A percentile compares a stretch with the other conserved stretches of the same genome.
Evolutionary conservation across 2,113 vertebrate species (phyloP).

Genomic region (Spheniscus mendiculus): DNA sequence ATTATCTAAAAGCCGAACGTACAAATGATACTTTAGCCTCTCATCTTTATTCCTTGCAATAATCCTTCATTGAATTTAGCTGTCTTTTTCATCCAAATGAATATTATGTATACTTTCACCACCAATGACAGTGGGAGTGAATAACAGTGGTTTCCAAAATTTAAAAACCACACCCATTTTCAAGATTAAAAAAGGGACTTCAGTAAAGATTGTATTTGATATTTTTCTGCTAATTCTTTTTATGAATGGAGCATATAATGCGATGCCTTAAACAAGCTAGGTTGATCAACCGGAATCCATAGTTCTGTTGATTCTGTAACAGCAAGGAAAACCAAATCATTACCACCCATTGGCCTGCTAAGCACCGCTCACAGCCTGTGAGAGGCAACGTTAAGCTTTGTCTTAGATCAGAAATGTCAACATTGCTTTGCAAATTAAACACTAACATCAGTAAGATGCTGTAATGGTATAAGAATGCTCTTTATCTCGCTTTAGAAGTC

Average conservation of each 20-base stretch:
- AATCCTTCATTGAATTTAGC: not conserved
- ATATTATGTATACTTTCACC: fast-evolving
- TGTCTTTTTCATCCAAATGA: not conserved
- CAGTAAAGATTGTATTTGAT: not conserved
- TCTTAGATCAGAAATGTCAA: not conserved
- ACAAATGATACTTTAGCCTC: not conserved
- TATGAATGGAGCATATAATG: not conserved
- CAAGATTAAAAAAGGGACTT: not conserved
- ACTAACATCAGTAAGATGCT: not conserved
- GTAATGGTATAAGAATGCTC: not conserved
- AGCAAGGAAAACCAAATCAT: not conserved
- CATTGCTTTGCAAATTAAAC: not conserved
- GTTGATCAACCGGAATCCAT: not conserved
- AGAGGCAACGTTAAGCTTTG: not conserved
- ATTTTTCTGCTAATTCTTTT: not conserved
- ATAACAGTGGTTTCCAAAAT: not conserved
- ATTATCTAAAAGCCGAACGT: not conserved
- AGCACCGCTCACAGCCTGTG: fast-evolving
- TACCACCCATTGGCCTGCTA: not conserved
- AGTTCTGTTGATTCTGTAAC: not conserved
- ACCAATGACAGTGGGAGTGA: not conserved
- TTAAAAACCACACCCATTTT: not conserved
- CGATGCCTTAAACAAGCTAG: not conserved
- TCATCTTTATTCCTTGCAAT: not conserved
- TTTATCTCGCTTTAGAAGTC: not conserved